Evolutionary conservation across 2,113 vertebrate genomes (phyloP).

Genomic region (Edolisoma coerulescens): DNA sequence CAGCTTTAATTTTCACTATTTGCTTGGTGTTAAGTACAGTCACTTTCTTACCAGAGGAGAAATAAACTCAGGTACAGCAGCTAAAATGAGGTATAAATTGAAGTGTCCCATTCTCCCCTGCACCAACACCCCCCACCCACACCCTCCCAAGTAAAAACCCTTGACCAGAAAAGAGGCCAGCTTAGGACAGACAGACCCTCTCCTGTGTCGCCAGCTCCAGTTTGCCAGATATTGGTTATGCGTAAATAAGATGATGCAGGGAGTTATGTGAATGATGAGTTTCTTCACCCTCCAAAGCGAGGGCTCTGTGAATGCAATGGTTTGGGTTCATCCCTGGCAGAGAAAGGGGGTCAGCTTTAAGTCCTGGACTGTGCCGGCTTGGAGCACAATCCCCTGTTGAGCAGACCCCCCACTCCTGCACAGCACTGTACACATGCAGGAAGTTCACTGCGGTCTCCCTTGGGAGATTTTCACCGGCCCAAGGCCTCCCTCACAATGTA

Average conservation of each 20-base stretch:
- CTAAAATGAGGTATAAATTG: constrained; percentile 54
- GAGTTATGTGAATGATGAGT: not conserved
- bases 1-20: constrained; percentile 56
- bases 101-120: not conserved
- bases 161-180: not conserved
- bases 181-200: not conserved
- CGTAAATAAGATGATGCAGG: not conserved
- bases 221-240: not conserved
- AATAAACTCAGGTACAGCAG: constrained; percentile 46
- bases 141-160: constrained; percentile 4
- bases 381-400: not conserved
- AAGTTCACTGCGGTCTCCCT: not conserved
- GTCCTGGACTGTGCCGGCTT: not conserved
- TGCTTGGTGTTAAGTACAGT: constrained; percentile 32
- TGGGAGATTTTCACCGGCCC: not conserved
- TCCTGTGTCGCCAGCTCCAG: not conserved
- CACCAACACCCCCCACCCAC: not conserved
- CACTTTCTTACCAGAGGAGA: constrained; percentile 34
- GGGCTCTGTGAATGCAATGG: not conserved
- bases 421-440: not conserved
- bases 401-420: not conserved
- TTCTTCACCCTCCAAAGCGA: not conserved
- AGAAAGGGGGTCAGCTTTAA: not conserved
- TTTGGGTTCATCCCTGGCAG: not conserved
- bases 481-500: not conserved